Base-by-base conservation (phyloP, 2,113 vertebrate genomes). In the Podiceps cristatus region DNA sequence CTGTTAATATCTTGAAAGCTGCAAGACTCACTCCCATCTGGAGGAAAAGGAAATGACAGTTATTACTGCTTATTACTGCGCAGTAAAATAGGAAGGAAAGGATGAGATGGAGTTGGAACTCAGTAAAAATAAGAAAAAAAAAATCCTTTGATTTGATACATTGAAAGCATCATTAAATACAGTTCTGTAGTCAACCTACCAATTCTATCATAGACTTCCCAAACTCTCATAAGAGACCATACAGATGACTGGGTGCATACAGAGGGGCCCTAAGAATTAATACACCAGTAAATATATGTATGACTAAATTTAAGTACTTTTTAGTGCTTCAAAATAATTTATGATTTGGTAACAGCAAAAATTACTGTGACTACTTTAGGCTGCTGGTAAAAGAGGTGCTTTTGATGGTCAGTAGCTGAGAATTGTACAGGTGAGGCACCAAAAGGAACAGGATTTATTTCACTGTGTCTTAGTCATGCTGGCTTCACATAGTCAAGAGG, bases 11-110 rank as follows among this genome's bases (percentile, higher is more conserved):
- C 69, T 47, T 91, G 67, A 94, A 86, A 95, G 81, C 74, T 49
- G 33, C 18, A 94, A 84, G 45, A 90, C 80, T 69, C 59, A 63
- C 25, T 89, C 55, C 29, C 25, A 94, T 95, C 53, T 82, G 22
- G 37, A 93, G 44, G 59, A 86, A 82, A 93, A 67, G 64, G 73
- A 96, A 96, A 94, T 92, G 52, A 86, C 53, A 80, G 82, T 63
- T 95, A 90, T 92, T 93, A 92, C 73, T 77, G 86, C 42, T 76
- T 64, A 77, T 90, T 92, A 86, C 1, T 69, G 49, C 5, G 2
- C 20, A 31, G 60, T 68, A 91, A 84, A 95, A 95, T 56, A 88
- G 59, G 86, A 93, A 94, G 73, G 73, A 76, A 96, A 88, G 37
- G 49, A 69, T 53, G 23, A 95, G 69, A 67, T 35, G n/a, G 42